Percentiles rank a stretch among this genome's conserved stretches.
Conservation (phyloP, 2,888 invertebrate species). For the Rhingia campestris region DNA sequence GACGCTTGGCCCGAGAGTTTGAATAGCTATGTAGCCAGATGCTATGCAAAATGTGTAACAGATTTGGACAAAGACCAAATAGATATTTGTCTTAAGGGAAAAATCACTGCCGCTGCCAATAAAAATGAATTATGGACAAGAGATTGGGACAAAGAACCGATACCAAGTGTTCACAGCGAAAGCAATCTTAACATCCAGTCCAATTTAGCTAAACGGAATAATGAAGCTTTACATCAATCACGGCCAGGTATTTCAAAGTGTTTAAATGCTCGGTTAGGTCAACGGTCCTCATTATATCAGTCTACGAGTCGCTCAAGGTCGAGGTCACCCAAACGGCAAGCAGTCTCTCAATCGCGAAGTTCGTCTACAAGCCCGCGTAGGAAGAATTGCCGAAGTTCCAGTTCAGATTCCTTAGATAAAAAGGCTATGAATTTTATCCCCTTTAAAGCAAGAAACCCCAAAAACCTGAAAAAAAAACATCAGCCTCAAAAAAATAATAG, state of each 20-base stretch:
- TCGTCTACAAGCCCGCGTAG: conserved; percentile 84
- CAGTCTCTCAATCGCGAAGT: conserved; percentile 76
- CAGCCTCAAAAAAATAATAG: conserved; percentile 82
- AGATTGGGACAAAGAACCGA: conserved; percentile 97
- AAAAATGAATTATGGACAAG: conserved; percentile 93
- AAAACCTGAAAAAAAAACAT: conserved; percentile 80
- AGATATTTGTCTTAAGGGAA: conserved; percentile 95
- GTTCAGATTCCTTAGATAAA: conserved; percentile 80
- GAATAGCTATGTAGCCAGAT: conserved; percentile 94
- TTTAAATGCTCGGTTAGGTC: conserved; percentile 85
- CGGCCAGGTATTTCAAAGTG: conserved; percentile 84
- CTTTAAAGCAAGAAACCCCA: conserved; percentile 76
- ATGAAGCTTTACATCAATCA: conserved; percentile 71
- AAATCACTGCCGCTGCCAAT: conserved; percentile 94
- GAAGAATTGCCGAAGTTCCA: conserved; percentile 83
- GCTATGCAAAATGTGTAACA: conserved; percentile 95
- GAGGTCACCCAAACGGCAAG: conserved; percentile 76
- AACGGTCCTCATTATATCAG: conserved; percentile 82
- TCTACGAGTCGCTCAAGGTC: conserved; percentile 81
- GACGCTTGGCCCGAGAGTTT: conserved; percentile 91
- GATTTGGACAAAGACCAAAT: conserved; percentile 96
- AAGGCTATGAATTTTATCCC: conserved; percentile 77
- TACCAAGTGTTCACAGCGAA: conserved; percentile 94
- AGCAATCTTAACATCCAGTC: conserved; percentile 84
- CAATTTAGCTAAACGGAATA: conserved; percentile 84